phyloP scores from a whole-genome alignment of 2,888 invertebrate genomes.

The Chesias legatella region DNA sequence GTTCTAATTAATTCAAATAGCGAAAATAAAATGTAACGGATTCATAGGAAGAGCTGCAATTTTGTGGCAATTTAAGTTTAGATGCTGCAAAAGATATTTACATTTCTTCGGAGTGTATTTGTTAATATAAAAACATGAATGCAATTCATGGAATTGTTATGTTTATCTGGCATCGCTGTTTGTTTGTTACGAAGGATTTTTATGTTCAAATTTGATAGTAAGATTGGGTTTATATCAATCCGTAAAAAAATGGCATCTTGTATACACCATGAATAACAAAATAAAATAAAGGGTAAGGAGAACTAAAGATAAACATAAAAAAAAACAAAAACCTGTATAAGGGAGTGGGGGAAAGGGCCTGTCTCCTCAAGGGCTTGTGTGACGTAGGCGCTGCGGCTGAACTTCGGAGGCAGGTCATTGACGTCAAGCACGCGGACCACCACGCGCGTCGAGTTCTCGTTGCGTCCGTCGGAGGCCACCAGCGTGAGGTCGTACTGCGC shows the following conservation, averaged over 20 bases:
- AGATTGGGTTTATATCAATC: too few relatives aligned
- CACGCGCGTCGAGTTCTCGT: slow-evolving; percentile 92
- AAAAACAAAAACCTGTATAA: slow-evolving; percentile 84
- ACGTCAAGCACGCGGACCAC: slow-evolving; percentile 91
- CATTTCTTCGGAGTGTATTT: slow-evolving; percentile 2
- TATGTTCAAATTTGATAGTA: too few relatives aligned
- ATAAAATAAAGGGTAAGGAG: slow-evolving; percentile 24
- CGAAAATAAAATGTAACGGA: slow-evolving; percentile 17
- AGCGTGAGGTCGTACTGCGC: slow-evolving; percentile 91
- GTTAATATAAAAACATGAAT: slow-evolving; percentile 6
- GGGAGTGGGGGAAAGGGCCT: slow-evolving; percentile 84
- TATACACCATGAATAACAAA: slow-evolving; percentile 7
- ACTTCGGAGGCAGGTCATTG: slow-evolving; percentile 93
- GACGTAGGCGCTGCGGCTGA: slow-evolving; percentile 85
- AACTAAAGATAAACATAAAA: slow-evolving; percentile 45
- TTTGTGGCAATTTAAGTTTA: slow-evolving; percentile 17
- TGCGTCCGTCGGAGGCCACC: slow-evolving; percentile 94
- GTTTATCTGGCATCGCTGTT: slow-evolving; percentile 6
- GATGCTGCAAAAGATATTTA: slow-evolving; percentile 9
- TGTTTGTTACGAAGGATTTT: neutral
- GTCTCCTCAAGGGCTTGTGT: slow-evolving; percentile 88
- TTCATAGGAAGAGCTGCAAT: slow-evolving; percentile 17
- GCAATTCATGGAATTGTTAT: slow-evolving; percentile 3
- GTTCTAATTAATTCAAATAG: slow-evolving; percentile 24
- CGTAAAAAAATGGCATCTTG: too few relatives aligned